Base-by-base conservation (phyloP, 2,888 invertebrate species). In the Ormyrus pomaceus region DNA sequence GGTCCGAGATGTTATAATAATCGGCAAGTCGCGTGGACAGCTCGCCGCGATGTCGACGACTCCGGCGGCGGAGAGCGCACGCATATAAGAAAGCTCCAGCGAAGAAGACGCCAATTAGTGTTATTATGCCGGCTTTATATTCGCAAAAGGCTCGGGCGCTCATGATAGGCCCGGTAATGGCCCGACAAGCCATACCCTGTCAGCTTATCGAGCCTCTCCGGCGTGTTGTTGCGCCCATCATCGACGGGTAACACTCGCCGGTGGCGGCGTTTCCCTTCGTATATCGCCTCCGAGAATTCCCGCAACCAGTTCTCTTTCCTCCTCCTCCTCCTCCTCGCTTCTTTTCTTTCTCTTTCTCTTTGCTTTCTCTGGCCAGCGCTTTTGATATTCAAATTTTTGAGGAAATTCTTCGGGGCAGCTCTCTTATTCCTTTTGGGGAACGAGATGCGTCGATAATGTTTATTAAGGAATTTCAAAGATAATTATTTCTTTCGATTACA, bases 61-160 rank as follows among this genome's bases (percentile, higher is more conserved):
- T n/a, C n/a, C 34, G 11, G 55, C 55, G 55, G 11, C 0, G 1
- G 69, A 69, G 46, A 59, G n/a, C 50, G 48, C 45, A 13, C 8
- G 19, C 10, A 34, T 9, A n/a, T 11, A 53, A 79, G 66, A 73
- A 46, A 69, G 53, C 46, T 46, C 59, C 8, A 51, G 7, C 0
- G 64, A 75, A 76, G 62, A 79, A 79, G 76, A 65, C 77, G 69
- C 82, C 79, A 82, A 82, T 82, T 82, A 82, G 80, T 64, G 75
- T 79, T 79, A 79, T 82, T 81, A 66, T 74, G 58, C 58, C 64
- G 53, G 48, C 64, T 65, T 71, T 76, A 59, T 80, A 77, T 78
- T 77, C 62, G 68, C 53, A 65, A 69, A 77, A 34, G 34, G 34
- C 34, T 34, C 34, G 34, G 48, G 68, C 58, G 65, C 56, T 51